phyloP scores from a whole-genome alignment of 2,113 vertebrate genomes.

The Zapornia atra region DNA sequence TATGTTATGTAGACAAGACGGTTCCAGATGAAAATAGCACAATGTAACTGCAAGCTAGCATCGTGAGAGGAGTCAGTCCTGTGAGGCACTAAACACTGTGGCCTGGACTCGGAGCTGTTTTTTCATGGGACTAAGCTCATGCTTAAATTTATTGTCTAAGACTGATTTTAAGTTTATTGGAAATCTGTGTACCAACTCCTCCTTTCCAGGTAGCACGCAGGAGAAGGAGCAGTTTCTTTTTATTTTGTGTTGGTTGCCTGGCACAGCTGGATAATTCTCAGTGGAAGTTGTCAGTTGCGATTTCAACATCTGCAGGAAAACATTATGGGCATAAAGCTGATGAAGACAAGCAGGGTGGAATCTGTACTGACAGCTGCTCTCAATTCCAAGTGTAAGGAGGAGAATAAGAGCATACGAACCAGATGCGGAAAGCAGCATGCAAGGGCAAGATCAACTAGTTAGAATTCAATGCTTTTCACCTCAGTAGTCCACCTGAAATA shows the following conservation, averaged over 20 bases:
- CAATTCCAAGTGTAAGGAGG: not conserved
- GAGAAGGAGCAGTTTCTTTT: not conserved
- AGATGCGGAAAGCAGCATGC: not conserved
- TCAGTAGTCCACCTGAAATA: not conserved
- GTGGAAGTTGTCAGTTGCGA: not conserved
- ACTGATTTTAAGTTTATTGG: not conserved
- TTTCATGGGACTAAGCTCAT: not conserved
- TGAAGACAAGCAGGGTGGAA: not conserved
- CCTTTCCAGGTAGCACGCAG: not conserved
- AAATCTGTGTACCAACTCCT: not conserved
- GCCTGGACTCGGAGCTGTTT: not conserved
- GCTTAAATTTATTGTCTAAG: not conserved
- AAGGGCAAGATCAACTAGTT: not conserved
- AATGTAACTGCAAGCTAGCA: not conserved
- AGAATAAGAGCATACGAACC: not conserved
- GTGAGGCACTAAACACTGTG: not conserved
- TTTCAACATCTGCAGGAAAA: not conserved
- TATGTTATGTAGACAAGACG: not conserved
- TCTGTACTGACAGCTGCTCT: not conserved
- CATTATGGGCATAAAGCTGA: not conserved
- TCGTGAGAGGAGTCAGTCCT: not conserved
- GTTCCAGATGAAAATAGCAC: not conserved
- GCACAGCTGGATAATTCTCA: not conserved
- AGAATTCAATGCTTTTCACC: not conserved
- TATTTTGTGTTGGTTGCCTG: not conserved